Evolutionary conservation across 1,140 invertebrate genomes (phyloP).

Genomic region (Asobara japonica): DNA sequence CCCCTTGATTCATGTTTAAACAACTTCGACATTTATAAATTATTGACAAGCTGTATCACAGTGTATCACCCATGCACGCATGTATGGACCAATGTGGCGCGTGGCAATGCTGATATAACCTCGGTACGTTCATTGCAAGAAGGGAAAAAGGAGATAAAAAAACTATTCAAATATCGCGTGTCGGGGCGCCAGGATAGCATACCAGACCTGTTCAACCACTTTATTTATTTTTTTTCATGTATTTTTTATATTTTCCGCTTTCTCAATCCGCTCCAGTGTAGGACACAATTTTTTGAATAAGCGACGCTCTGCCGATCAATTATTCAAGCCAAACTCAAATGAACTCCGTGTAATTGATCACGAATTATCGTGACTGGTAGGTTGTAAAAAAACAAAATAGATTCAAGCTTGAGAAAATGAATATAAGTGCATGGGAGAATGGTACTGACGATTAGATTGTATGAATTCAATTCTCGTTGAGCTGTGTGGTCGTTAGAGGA

Average conservation of each 20-base stretch:
- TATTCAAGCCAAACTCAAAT: not conserved
- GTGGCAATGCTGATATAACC: not conserved
- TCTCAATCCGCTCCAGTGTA: not conserved
- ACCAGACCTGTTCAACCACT: conserved; percentile 24
- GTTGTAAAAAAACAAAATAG: not conserved
- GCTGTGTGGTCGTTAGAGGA: conserved; percentile 33
- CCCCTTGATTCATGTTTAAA: conserved; percentile 31
- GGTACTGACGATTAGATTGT: conserved; percentile 18
- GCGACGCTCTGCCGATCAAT: not conserved
- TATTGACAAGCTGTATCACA: conserved; percentile 36
- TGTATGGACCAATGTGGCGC: not conserved
- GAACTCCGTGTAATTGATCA: not conserved
- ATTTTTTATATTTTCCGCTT: not conserved
- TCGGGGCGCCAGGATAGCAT: conserved; percentile 18
- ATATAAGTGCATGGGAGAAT: not conserved
- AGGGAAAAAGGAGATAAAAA: conserved; percentile 1
- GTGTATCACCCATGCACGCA: conserved; percentile 14
- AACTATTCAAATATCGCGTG: conserved; percentile 36
- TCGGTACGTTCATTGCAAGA: not conserved
- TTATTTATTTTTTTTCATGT: conserved; percentile 16
- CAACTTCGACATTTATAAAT: conserved; percentile 42
- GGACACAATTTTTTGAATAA: too few species aligned
- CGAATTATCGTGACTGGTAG: conserved; percentile 2
- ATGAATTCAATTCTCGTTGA: conserved; percentile 29
- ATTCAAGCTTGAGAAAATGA: too few species aligned